Base-by-base conservation (phyloP, 2,113 vertebrate genomes). In the Psittacula cyanocephala region DNA sequence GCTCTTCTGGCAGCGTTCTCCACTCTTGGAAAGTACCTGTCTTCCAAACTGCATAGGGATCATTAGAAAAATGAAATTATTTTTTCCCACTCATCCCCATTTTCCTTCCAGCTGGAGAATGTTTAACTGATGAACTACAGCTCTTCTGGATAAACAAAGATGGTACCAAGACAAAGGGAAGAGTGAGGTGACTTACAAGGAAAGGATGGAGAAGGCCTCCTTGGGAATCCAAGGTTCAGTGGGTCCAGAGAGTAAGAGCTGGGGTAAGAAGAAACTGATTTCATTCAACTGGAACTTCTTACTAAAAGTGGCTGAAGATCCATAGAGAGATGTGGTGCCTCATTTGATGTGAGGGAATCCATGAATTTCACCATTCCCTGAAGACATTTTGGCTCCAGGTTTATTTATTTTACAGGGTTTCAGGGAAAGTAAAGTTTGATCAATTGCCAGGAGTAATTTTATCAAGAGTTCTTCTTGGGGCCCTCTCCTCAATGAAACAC, bases 321-420 rank as follows among this genome's bases (percentile, higher is more conserved):
- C 44, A 55, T 6, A 35, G 49, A 67, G 87, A 72, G 57, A 81
- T 79, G 72, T 24, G 31, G n/a, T 75, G 59, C 76, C 43, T 96
- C 10, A 2, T 76, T 91, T 93, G 81, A 49, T 2, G 0, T 41
- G 70, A 79, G 78, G 90, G 67, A 84, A 69, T 94, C 86, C 84
- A 62, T 50, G 53, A 82, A 92, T 95, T 89, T 96, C 65, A 67
- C 44, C 74, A 70, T 94, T 94, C 93, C 86, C 88, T 65, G 81
- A 74, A 87, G 91, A 69, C 86, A 86, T 47, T 49, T 46, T 70
- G 83, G 80, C 89, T 96, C 67, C 96, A 85, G 81, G 37, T 91
- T 95, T 92, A 91, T 96, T 94, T 93, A 70, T 53, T 88, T 92
- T 92, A 68, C 65, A 62, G 77, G 44, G 20, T 72, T 95, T 93